Evolutionary conservation across 92 coral and sea anemone species (phyloP).

Genomic region (Zoanthus gigantus): DNA sequence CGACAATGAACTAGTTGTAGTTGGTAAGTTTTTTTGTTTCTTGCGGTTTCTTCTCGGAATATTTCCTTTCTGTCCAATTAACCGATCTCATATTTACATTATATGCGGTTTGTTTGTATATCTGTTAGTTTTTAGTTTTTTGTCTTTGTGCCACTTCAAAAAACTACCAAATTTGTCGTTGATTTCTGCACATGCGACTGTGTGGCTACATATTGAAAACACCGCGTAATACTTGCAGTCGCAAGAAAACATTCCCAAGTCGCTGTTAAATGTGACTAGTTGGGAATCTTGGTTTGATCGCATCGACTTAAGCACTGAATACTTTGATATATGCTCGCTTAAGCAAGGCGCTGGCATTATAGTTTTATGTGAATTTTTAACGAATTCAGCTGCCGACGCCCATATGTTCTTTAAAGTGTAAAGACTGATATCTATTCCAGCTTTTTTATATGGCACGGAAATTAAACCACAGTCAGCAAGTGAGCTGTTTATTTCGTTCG

Average conservation of each 20-base stretch:
- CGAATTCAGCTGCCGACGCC: constrained; percentile 52
- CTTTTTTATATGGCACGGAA: constrained; percentile 39
- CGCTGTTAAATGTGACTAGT: constrained; percentile 41
- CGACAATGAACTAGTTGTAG: neutral
- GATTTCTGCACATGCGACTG: constrained; percentile 40
- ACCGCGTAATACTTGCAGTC: constrained; percentile 37
- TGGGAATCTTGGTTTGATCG: constrained; percentile 39
- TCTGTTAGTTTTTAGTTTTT: constrained; percentile 39
- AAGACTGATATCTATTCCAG: constrained; percentile 40
- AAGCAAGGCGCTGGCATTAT: constrained; percentile 56
- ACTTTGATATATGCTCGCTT: constrained; percentile 41
- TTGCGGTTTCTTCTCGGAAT: constrained; percentile 35
- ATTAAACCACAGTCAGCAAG: constrained; percentile 37
- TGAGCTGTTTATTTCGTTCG: constrained; percentile 32
- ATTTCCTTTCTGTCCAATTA: constrained; percentile 29
- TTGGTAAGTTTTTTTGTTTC: neutral
- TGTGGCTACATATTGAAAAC: constrained; percentile 40
- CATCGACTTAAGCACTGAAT: constrained; percentile 55
- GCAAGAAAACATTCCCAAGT: constrained; percentile 39
- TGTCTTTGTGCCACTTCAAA: constrained; percentile 48
- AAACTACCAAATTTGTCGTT: constrained; percentile 26
- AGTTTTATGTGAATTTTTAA: constrained; percentile 38
- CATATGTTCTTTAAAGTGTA: constrained; percentile 54
- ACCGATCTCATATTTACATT: too few relatives aligned
- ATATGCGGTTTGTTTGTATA: too few relatives aligned